Base-by-base conservation (phyloP, 35 echinoderm and acorn worm genomes). In the Anneissia japonica region DNA sequence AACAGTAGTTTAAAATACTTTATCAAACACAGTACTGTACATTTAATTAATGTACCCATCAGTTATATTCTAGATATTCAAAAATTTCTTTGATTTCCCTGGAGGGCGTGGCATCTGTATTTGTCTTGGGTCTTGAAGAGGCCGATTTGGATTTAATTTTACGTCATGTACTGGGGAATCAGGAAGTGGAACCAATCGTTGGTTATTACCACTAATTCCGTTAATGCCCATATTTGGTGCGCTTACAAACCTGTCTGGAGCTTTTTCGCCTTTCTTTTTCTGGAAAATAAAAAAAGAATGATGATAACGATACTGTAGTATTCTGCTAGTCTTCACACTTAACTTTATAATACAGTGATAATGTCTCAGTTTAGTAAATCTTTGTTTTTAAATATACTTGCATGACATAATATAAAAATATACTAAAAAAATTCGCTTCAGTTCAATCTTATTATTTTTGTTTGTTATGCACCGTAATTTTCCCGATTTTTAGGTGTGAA, bases 91-190 rank as follows among this genome's bases (percentile, higher is more conserved):
- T 0, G 79, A 85, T 72, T 78, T 91, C 34, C 77, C 56, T 26
- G 75, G 89, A 1, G 78, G 84, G 13, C 75, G 88, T n/a, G n/a
- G n/a, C n/a, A n/a, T n/a, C n/a, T n/a, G n/a, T n/a, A n/a, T n/a
- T 29, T 72, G 85, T 31, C 64, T 46, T 46, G 89, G 83, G 16
- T 87, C 90, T 32, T 87, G 87, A n/a, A 94, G 82, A 16, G 92
- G 92, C 83, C 74, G 90, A 55, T 91, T 95, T 23, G 94, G 94
- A 30, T 97, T 97, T n/a, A 97, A 84, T 32, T 93, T 79, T 32
- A 92, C 84, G 83, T 97, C 94, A 64, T 97, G 94, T 34, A 92
- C 88, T 38, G 94, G 94, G 36, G 94, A 97, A 39, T 92, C 87
- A 13, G 90, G 90, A 0, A 97, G 84, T 14, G 94, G 94, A 35